Conservation (phyloP, 2,888 invertebrate genomes). For the Sinodicranocentrus sp. region DNA sequence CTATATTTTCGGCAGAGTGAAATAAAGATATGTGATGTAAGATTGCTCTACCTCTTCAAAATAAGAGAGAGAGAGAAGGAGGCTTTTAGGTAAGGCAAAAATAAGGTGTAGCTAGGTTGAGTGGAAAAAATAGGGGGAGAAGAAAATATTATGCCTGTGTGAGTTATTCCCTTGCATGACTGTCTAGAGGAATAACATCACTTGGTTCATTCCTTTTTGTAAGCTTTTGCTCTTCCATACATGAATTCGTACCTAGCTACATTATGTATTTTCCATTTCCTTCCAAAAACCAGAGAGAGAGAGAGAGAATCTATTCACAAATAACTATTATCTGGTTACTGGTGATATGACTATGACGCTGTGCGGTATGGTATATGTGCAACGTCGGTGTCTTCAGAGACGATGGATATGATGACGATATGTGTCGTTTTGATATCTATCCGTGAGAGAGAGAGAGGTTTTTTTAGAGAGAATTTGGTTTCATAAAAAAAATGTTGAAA, state of each 20-base stretch:
- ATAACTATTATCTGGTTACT: constrained; percentile 64
- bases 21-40: constrained; percentile 23
- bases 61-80: not conserved
- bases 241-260: constrained; percentile 33
- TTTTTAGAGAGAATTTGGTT: constrained; percentile 41
- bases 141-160: constrained; percentile 59
- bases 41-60: no score
- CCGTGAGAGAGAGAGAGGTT: constrained; percentile 20
- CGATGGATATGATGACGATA: constrained; percentile 67
- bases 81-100: constrained; percentile 16
- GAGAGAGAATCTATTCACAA: constrained; percentile 62
- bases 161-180: constrained; percentile 68
- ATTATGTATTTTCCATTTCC: constrained; percentile 58
- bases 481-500: constrained; percentile 44
- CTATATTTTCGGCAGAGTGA: constrained; percentile 50
- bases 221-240: constrained; percentile 42
- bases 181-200: constrained; percentile 67
- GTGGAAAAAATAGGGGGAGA: constrained; percentile 30
- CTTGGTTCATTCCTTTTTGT: constrained; percentile 42
- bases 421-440: constrained; percentile 61
- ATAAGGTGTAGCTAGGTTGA: constrained; percentile 31
- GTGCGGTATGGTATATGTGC: not conserved
- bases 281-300: constrained; percentile 22
- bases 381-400: constrained; percentile 48
- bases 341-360: constrained; percentile 33